Conservation (phyloP, 2,888 invertebrate genomes). For the Pandemis heparana region DNA sequence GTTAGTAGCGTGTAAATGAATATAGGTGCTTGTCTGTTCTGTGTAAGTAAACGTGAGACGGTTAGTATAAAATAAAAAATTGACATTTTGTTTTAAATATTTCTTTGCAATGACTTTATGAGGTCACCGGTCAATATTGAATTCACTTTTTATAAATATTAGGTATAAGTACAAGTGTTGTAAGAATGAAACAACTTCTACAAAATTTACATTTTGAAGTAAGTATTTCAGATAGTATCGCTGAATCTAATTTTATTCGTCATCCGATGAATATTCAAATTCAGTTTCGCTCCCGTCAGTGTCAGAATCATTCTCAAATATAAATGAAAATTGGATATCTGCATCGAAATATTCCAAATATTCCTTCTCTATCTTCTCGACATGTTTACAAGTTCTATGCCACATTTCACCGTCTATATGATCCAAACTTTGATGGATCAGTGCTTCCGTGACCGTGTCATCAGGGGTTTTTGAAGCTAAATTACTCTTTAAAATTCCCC, state of each 20-base stretch:
- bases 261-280: background rate
- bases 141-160: no score
- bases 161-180: no score
- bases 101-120: background rate
- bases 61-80: no score
- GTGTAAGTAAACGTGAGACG: background rate
- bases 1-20: no score
- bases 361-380: background rate
- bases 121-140: no score
- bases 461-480: constrained; percentile 20
- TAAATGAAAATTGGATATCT: background rate
- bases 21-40: no score
- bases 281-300: background rate
- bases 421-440: background rate
- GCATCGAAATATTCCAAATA: background rate
- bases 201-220: no score
- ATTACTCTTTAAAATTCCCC: constrained; percentile 45
- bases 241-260: background rate
- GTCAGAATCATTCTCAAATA: background rate
- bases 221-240: no score
- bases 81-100: background rate
- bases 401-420: background rate
- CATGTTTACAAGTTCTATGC: background rate
- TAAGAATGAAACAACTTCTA: no score
- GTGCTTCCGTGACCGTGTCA: background rate